Conservation (phyloP, 2,797 vertebrate species). For the Poecilia gillii region DNA sequence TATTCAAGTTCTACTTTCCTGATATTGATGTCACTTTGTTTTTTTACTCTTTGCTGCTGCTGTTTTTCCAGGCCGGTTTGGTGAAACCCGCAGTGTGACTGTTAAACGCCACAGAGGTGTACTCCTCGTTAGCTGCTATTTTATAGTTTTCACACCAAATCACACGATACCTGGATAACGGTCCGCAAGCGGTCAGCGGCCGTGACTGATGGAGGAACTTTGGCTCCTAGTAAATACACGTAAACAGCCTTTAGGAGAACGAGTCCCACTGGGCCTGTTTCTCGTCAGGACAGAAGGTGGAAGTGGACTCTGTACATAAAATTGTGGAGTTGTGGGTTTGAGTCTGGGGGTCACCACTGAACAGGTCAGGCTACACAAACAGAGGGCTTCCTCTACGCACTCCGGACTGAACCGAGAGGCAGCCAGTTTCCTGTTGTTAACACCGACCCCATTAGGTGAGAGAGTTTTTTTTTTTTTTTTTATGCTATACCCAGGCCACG, state of each 20-base stretch:
- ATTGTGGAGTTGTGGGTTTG: slow-evolving; percentile 39
- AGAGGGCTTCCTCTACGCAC: slow-evolving; percentile 45
- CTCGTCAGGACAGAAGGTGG: slow-evolving; percentile 35
- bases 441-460: slow-evolving; percentile 8
- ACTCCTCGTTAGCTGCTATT: neutral
- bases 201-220: neutral
- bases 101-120: slow-evolving; percentile 29
- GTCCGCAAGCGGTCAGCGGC: neutral
- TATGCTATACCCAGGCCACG: too few relatives aligned
- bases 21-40: slow-evolving; percentile 21
- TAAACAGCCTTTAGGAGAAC: slow-evolving; percentile 1
- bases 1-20: neutral
- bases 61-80: slow-evolving; percentile 51
- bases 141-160: neutral
- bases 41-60: slow-evolving; percentile 47
- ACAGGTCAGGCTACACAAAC: slow-evolving; percentile 66
- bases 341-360: slow-evolving; percentile 42
- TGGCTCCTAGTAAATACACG: neutral
- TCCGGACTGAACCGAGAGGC: slow-evolving; percentile 11
- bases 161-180: neutral
- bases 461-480: neutral
- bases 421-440: slow-evolving; percentile 30
- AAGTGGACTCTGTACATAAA: slow-evolving; percentile 62
- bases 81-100: slow-evolving; percentile 43
- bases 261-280: slow-evolving; percentile 3